A percentile compares a stretch with the other conserved stretches of the same genome.
Conservation (phyloP, 2,888 invertebrate genomes). For the Drosophila austrosaltans region DNA sequence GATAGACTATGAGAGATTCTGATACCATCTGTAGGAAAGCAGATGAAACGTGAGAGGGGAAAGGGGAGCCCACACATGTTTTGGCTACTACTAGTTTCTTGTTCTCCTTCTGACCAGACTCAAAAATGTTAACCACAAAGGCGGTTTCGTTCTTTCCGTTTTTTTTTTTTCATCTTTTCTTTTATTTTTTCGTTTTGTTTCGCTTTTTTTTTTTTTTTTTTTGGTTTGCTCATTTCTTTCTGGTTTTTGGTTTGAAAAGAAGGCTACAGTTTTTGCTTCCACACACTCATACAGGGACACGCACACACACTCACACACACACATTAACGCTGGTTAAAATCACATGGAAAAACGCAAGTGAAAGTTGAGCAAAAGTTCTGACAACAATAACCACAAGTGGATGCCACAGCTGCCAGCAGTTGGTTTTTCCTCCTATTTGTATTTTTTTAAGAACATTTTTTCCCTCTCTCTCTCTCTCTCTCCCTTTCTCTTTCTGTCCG, state of each 20-base stretch:
- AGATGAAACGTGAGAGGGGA: too few relatives aligned
- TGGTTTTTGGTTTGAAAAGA: constrained; percentile 4
- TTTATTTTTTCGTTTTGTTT: background rate
- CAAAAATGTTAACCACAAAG: constrained; percentile 38
- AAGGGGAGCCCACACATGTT: constrained; percentile 17
- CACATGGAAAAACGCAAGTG: constrained; percentile 51
- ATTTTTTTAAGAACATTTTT: constrained; percentile 1
- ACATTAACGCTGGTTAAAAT: constrained; percentile 67
- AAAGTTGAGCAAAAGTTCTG: constrained; percentile 66
- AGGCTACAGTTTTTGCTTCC: constrained; percentile 22
- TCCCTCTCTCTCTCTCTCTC: constrained; percentile 8
- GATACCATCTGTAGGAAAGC: too few relatives aligned
- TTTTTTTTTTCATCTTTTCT: constrained; percentile 18
- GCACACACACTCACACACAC: constrained; percentile 11
- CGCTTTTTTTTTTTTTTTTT: constrained; percentile 1
- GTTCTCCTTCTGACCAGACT: background rate
- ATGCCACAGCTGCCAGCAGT: constrained; percentile 72
- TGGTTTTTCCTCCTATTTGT: constrained; percentile 26
- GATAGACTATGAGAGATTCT: too few relatives aligned
- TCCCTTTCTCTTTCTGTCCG: constrained; percentile 31
- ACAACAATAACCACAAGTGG: constrained; percentile 77
- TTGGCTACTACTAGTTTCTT: constrained; percentile 8
- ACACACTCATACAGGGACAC: background rate
- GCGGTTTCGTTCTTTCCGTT: constrained; percentile 28
- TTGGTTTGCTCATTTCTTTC: constrained; percentile 24